Conservation (phyloP, 2,888 invertebrate species). For the Ennomos fuscantarius region DNA sequence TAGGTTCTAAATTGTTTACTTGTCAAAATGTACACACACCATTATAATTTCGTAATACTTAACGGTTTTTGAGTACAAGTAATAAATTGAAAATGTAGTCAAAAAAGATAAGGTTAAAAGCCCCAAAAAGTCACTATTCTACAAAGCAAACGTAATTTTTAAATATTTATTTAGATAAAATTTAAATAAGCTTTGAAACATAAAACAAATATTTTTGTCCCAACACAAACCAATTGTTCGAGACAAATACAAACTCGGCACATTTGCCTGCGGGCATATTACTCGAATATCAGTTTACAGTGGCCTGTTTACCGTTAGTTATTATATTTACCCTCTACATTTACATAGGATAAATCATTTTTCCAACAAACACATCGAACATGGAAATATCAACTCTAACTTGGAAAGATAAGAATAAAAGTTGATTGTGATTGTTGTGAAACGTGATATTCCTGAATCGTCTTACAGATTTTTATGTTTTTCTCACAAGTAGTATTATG, state of each 20-base stretch:
- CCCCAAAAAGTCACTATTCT: too few species aligned
- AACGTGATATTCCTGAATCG: constrained; percentile 40
- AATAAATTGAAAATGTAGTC: too few species aligned
- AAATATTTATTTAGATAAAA: too few species aligned
- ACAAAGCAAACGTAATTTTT: too few species aligned
- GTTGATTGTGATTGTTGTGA: constrained; percentile 19
- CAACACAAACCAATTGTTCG: constrained; percentile 3
- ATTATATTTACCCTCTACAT: constrained; percentile 41
- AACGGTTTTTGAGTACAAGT: too few species aligned
- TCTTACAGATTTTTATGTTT: constrained; percentile 37
- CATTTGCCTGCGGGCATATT: constrained; percentile 29
- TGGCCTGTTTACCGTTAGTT: constrained; percentile 41
- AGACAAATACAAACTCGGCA: constrained; percentile 18
- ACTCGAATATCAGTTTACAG: constrained; percentile 37
- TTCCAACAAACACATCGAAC: constrained; percentile 17
- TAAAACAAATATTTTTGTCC: not conserved
- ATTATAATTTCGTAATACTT: too few species aligned
- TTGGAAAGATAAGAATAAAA: constrained; percentile 25
- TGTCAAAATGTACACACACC: too few species aligned
- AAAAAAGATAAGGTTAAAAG: too few species aligned
- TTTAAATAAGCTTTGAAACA: not conserved
- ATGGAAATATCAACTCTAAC: constrained; percentile 25
- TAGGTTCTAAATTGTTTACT: too few species aligned
- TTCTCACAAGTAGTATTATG: constrained; percentile 37
- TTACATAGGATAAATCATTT: constrained; percentile 44